Evolutionary conservation across 2,888 invertebrate genomes (phyloP).

Genomic region (Philereme transversata): DNA sequence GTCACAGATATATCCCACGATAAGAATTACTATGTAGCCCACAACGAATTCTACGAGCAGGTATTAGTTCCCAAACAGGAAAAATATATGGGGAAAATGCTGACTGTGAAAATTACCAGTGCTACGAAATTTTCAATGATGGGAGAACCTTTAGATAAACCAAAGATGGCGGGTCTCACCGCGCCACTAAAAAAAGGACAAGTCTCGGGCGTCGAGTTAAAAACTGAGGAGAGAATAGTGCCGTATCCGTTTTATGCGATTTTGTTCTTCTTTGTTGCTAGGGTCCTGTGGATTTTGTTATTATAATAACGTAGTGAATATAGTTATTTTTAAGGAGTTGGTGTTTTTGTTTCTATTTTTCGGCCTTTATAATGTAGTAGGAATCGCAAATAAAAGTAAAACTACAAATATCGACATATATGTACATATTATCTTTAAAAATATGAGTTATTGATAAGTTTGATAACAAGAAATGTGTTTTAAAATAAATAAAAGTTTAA

Average conservation of each 20-base stretch:
- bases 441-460: too few species aligned
- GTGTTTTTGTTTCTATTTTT: background rate
- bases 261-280: conserved; percentile 67
- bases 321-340: conserved; percentile 7
- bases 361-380: too few species aligned
- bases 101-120: conserved; percentile 89
- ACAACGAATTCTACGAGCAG: conserved; percentile 97
- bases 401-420: too few species aligned
- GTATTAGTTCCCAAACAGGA: conserved; percentile 92
- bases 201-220: conserved; percentile 74
- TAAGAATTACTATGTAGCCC: conserved; percentile 94
- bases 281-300: conserved; percentile 69
- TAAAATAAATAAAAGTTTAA: too few species aligned
- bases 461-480: too few species aligned
- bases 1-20: conserved; percentile 98
- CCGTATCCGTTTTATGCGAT: conserved; percentile 65
- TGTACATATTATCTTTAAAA: too few species aligned
- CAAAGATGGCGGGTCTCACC: conserved; percentile 79
- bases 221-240: conserved; percentile 45
- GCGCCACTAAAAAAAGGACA: conserved; percentile 81
- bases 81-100: conserved; percentile 91
- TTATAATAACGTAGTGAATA: conserved; percentile 34
- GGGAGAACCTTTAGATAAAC: conserved; percentile 85
- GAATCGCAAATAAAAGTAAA: too few species aligned
- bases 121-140: conserved; percentile 91